phyloP scores from a whole-genome alignment of 2,797 vertebrate genomes.

The Rallus crepitans region DNA sequence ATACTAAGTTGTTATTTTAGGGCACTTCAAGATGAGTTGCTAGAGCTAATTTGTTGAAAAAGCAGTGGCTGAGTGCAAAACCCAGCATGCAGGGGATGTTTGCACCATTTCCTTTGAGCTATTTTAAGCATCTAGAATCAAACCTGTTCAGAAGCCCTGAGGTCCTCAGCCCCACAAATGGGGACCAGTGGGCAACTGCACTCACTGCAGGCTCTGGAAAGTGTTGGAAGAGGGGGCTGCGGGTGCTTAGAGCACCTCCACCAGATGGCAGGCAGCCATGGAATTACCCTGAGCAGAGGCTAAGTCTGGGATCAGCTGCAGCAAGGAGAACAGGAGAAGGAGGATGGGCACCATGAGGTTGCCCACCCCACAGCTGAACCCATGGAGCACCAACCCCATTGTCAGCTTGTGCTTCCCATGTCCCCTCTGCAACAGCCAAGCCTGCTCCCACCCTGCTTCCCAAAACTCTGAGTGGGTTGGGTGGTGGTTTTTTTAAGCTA shows the following conservation, averaged over 20 bases:
- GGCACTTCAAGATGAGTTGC: neutral
- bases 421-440: neutral
- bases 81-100: neutral
- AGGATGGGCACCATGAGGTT: neutral
- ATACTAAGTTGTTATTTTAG: constrained; percentile 41
- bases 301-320: neutral
- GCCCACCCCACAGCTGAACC: neutral
- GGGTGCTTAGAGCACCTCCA: neutral
- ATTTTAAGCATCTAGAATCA: neutral
- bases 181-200: neutral
- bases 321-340: neutral
- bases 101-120: neutral
- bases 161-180: neutral
- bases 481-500: neutral
- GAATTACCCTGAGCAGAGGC: neutral
- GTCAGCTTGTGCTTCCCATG: neutral
- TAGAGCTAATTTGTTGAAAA: constrained; percentile 17
- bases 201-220: neutral
- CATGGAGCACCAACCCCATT: neutral
- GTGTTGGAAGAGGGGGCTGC: neutral
- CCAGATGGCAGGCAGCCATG: neutral
- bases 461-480: neutral
- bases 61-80: neutral
- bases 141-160: neutral
- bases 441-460: neutral